Evolutionary conservation across 2,797 vertebrate species (phyloP), one percentile per base, ranked within the genome.

Genomic region (Pangasius larnaudii): DNA sequence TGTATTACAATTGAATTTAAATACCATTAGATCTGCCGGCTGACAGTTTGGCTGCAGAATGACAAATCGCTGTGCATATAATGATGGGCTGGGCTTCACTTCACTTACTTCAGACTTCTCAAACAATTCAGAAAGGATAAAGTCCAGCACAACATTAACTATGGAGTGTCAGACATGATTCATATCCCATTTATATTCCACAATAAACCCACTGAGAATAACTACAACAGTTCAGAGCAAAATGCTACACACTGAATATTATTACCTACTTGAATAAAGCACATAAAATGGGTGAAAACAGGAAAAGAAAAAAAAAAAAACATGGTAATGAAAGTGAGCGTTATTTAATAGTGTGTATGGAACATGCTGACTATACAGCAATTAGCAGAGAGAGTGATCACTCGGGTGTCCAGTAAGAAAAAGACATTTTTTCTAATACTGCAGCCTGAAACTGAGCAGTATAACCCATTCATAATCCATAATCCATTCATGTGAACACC

Each of bases 1-100:
- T 93, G 93, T 91, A 92, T 91, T 93, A 90, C 93, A 95, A 95
- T 92, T 92, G 90, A 94, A 94, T 93, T 94, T 89, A 93, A 94
- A 94, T 92, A 93, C 90, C 91, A 94, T 94, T 94, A 91, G 93
- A 91, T 93, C 91, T 92, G 86, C 93, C 93, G 94, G 90, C 85
- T 89, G 92, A 95, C 89, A 92, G 88, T 93, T 94, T 91, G 89
- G 89, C 91, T 92, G 85, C 79, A 91, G 90, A 90, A 93, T 92
- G 93, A 95, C 58, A 58, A 91, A 95, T 94, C 92, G 90, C 83
- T 91, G 51, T 93, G 92, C 89, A 93, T 91, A 90, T 91, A 91
- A 93, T 91, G 91, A 90, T 88, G 90, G 89, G 89, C 88, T 85
- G 85, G 90, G 87, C 86, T 86, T 86, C 89, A 91, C 87, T 86